A percentile compares a stretch with the other conserved stretches of the same genome.
Conservation (phyloP, 2,113 vertebrate genomes). For the Plotosus lineatus region DNA sequence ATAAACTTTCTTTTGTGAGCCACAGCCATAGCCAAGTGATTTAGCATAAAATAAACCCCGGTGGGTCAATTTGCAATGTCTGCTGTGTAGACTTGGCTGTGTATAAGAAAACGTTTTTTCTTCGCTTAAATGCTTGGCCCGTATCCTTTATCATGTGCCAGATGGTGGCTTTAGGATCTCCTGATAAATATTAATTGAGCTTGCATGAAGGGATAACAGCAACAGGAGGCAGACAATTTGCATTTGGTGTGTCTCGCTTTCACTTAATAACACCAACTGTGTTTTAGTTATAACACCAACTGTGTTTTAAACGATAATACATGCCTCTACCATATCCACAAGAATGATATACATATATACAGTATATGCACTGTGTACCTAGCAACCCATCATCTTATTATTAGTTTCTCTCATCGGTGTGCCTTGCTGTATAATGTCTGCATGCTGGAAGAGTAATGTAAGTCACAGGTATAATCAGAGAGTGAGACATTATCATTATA, state of each 20-base stretch:
- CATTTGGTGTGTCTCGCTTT: conserved; percentile 1
- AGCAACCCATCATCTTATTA: background rate
- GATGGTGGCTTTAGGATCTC: conserved; percentile 70
- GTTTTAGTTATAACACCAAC: no score
- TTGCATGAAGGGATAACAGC: conserved; percentile 47
- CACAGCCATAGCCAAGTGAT: conserved; percentile 5
- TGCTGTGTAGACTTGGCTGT: conserved; percentile 20
- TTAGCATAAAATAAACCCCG: conserved; percentile 9
- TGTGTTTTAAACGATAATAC: background rate
- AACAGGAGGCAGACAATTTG: conserved; percentile 14
- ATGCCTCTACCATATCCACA: background rate
- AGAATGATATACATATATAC: background rate
- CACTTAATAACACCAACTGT: background rate
- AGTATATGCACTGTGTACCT: background rate
- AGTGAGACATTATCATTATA: background rate
- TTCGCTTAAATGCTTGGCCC: conserved; percentile 54
- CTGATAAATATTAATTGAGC: conserved; percentile 75
- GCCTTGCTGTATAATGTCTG: background rate
- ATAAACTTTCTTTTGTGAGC: background rate
- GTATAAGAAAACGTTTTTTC: conserved; percentile 29
- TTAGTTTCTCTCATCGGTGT: background rate
- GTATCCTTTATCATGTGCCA: conserved; percentile 64
- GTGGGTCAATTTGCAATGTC: conserved; percentile 27
- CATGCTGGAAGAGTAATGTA: background rate
- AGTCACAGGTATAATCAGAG: background rate